Percentiles rank a stretch among this genome's conserved stretches.
These are phyloP conservation scores for Ceratoteleas bidentatus DNA, from an alignment of 1,140 invertebrate genomes.

Conservation along the genomic window DNA sequence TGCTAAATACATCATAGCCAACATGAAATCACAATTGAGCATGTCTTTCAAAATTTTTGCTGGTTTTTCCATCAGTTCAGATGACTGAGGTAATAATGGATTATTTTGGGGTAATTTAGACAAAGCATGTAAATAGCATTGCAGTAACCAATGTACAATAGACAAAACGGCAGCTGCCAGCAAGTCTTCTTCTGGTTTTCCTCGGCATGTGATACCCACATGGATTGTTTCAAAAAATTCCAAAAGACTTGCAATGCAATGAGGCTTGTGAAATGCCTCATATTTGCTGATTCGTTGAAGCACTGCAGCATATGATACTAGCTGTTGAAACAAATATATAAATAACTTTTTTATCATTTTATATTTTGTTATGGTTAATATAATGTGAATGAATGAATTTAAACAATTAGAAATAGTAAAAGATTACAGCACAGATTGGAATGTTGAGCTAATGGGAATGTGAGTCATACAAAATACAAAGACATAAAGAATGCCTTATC, in stretches of 20 bases:
- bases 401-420: background rate
- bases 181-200: constrained; percentile 91
- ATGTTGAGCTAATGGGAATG: background rate
- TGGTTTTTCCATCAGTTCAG: constrained; percentile 87
- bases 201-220: constrained; percentile 85
- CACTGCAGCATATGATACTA: constrained; percentile 94
- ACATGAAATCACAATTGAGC: constrained; percentile 87
- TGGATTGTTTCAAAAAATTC: constrained; percentile 92
- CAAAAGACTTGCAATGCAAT: constrained; percentile 92
- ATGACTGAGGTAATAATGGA: constrained; percentile 80
- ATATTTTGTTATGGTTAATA: background rate
- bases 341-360: background rate
- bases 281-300: constrained; percentile 94
- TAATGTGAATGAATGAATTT: background rate
- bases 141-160: constrained; percentile 90
- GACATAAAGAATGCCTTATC: too few relatives aligned
- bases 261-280: constrained; percentile 92
- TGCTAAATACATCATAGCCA: constrained; percentile 91
- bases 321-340: constrained; percentile 74
- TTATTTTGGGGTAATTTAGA: constrained; percentile 80
- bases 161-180: constrained; percentile 88
- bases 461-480: background rate
- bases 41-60: constrained; percentile 86
- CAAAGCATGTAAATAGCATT: constrained; percentile 86
- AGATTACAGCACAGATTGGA: too few relatives aligned